phyloP scores from a whole-genome alignment of 1,140 invertebrate genomes.

The Philotrypesis tridentata region DNA sequence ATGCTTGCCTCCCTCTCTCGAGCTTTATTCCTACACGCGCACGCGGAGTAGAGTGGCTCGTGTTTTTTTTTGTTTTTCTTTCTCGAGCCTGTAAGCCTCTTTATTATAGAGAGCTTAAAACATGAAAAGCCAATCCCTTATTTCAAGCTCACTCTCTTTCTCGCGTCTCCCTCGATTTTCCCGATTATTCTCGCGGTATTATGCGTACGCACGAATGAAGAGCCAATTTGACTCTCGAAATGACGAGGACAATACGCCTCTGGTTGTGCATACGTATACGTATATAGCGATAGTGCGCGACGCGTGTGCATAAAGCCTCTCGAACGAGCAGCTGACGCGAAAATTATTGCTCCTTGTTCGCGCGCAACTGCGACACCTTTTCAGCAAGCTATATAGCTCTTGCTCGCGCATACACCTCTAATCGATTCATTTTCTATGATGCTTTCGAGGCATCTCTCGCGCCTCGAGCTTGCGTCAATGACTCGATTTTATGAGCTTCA shows the following conservation, averaged over 20 bases:
- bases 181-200: background rate
- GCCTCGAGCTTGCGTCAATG: too few species aligned
- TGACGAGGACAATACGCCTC: background rate
- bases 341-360: background rate
- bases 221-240: slow-evolving; percentile 5
- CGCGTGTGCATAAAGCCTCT: background rate
- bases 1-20: background rate
- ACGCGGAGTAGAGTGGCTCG: background rate
- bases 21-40: background rate
- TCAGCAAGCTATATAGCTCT: too few species aligned
- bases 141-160: background rate
- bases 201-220: background rate
- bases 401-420: too few species aligned
- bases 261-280: too few species aligned
- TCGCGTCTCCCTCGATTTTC: background rate
- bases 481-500: too few species aligned
- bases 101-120: slow-evolving; percentile 14
- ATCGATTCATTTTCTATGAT: background rate
- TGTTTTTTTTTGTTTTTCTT: background rate
- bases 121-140: slow-evolving; percentile 7
- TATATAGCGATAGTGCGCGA: background rate
- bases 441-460: background rate
- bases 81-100: background rate
- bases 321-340: background rate
- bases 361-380: background rate